phyloP scores from a whole-genome alignment of 2,113 vertebrate species.

The Prunella himalayana region DNA sequence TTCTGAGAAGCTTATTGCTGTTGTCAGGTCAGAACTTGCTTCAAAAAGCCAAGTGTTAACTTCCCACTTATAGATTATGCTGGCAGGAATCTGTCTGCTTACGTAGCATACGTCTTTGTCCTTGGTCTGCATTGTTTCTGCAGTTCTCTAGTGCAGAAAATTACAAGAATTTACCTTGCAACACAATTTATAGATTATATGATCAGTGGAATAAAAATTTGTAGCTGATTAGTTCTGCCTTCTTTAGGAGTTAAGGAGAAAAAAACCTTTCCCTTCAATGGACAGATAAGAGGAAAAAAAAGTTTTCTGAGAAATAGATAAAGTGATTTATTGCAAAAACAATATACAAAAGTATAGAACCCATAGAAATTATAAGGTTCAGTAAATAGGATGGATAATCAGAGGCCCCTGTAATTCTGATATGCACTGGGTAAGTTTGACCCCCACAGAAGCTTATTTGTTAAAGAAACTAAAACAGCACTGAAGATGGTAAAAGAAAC shows the following conservation, averaged over 20 bases:
- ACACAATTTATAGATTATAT: background rate
- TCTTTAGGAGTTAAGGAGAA: constrained; percentile 23
- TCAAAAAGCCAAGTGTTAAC: constrained; percentile 50
- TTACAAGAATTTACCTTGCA: constrained; percentile 3
- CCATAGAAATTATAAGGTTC: background rate
- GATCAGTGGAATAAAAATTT: background rate
- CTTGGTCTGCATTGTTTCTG: constrained; percentile 3
- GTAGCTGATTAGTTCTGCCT: background rate
- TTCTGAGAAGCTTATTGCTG: constrained; percentile 51
- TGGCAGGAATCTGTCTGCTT: constrained; percentile 47
- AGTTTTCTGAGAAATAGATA: background rate
- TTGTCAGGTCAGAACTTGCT: constrained; percentile 59
- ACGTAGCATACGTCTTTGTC: background rate
- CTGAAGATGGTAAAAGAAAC: background rate
- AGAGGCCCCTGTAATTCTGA: background rate
- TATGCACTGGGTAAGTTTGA: background rate
- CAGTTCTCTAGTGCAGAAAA: constrained; percentile 4
- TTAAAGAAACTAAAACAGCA: background rate
- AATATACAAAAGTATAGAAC: background rate
- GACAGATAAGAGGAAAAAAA: background rate
- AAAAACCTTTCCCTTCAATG: background rate
- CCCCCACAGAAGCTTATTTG: background rate
- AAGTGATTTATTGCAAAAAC: background rate
- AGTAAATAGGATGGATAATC: background rate
- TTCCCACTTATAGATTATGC: constrained; percentile 55